Base-by-base conservation (phyloP, 1,140 invertebrate species). In the Dendroctonus valens region DNA sequence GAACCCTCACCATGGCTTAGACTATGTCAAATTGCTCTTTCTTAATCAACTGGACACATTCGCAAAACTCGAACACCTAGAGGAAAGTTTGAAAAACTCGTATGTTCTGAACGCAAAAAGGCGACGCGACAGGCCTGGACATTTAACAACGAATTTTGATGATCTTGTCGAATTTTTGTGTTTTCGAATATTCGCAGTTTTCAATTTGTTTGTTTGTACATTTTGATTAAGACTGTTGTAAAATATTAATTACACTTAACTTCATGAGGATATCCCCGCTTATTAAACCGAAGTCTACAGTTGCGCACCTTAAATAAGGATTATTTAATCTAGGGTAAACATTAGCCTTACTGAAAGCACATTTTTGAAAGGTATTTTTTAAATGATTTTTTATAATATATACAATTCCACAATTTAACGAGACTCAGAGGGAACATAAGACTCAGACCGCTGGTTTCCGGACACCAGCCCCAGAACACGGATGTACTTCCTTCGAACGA, bases 1-100 rank as follows among this genome's bases (percentile, higher is more conserved):
- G 92, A 78, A 89, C 90, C 76, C 84, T 93, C 64, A 90, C 90
- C 72, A 93, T 91, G 87, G 89, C 89, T 58, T 71, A 68, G 46
- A 67, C 14, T 26, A 15, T 37, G 7, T 51, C 15, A 26, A 42
- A 9, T n/a, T 42, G 39, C 51, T 6, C 51, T 67, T 46, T 67
- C 65, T 67, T 65, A 65, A 65, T 65, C 63, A 59, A 65, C 50
- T 8, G 7, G 5, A 5, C 5, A 59, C 26, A 26, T 8, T 58
- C 39, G 8, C 46, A 54, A n/a, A 64, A 48, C 53, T 55, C 14
- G 53, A 26, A 9, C n/a, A 9, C 11, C 46, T 41, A 51, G 26
- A 26, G 26, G 26, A 26, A 26, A 12, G 7, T 42, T 7, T 44
- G 14, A 37, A 42, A 51, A 12, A 53, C 12, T 12, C 4, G 7